Evolutionary conservation across 2,797 vertebrate genomes (phyloP).

Genomic region (Uromys caudimaculatus): DNA sequence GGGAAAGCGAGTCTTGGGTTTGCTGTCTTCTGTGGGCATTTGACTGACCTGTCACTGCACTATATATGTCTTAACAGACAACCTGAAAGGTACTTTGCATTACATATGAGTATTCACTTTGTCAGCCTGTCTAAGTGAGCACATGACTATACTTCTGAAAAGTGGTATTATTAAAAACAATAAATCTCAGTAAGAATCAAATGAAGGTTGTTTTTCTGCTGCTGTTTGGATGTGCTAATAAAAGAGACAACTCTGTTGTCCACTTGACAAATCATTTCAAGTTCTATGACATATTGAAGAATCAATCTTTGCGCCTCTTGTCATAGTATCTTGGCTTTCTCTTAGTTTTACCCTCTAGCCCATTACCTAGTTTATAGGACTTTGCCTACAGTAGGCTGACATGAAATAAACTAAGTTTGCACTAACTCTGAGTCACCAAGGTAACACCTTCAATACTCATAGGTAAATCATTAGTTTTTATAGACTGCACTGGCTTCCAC

Average conservation of each 20-base stretch:
- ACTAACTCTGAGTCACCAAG: not conserved
- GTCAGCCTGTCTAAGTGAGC: slow-evolving; percentile 86
- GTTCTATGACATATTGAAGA: slow-evolving; percentile 31
- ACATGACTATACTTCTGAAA: slow-evolving; percentile 86
- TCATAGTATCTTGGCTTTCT: not conserved
- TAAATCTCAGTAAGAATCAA: slow-evolving; percentile 85
- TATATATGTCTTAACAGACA: slow-evolving; percentile 79
- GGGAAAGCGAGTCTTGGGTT: slow-evolving; percentile 62
- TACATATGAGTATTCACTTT: slow-evolving; percentile 84
- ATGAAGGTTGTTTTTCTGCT: slow-evolving; percentile 84
- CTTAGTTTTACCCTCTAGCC: slow-evolving; percentile 39
- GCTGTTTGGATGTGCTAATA: slow-evolving; percentile 81
- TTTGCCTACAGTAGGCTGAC: not conserved
- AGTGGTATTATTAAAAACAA: slow-evolving; percentile 86
- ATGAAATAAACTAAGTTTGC: not conserved
- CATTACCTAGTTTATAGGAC: not conserved
- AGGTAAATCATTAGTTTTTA: not conserved
- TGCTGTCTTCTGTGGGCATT: slow-evolving; percentile 60
- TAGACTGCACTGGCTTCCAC: not conserved
- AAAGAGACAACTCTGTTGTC: slow-evolving; percentile 69
- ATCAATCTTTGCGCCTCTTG: not conserved
- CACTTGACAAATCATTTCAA: slow-evolving; percentile 64
- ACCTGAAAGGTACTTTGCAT: slow-evolving; percentile 84
- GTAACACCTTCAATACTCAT: not conserved
- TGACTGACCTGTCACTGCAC: slow-evolving; percentile 75